These are phyloP conservation scores for Ceyx cyanopectus DNA, from an alignment of 2,113 vertebrate genomes.

Conservation along the genomic window DNA sequence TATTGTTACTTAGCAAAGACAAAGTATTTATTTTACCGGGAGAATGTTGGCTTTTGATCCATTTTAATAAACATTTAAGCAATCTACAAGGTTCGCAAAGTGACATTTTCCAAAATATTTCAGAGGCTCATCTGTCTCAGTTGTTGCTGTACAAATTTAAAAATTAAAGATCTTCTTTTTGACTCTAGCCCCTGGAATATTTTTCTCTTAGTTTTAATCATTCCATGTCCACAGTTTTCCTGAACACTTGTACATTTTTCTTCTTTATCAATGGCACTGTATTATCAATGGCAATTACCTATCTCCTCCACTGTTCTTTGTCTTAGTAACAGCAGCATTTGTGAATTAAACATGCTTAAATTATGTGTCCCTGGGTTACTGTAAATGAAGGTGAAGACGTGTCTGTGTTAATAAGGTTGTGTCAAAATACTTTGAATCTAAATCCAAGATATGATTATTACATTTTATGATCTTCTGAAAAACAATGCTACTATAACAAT, in stretches of 20 bases:
- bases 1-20: conserved; percentile 67
- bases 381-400: background rate
- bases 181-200: background rate
- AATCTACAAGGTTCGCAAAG: conserved; percentile 54
- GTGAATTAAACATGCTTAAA: background rate
- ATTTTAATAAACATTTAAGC: conserved; percentile 76
- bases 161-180: conserved; percentile 51
- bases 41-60: conserved; percentile 67
- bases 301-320: background rate
- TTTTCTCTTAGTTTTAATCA: conserved; percentile 4
- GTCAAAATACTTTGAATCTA: background rate
- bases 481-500: background rate
- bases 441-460: background rate
- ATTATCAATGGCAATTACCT: background rate
- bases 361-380: background rate
- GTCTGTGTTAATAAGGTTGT: background rate
- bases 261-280: background rate
- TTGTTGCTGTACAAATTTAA: conserved; percentile 17
- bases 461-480: background rate
- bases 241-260: background rate
- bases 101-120: conserved; percentile 58
- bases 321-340: background rate
- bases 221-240: background rate
- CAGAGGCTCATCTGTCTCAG: background rate
- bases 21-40: conserved; percentile 62